Conservation (phyloP, 2,797 vertebrate species). For the Lophotriccus pileatus region DNA sequence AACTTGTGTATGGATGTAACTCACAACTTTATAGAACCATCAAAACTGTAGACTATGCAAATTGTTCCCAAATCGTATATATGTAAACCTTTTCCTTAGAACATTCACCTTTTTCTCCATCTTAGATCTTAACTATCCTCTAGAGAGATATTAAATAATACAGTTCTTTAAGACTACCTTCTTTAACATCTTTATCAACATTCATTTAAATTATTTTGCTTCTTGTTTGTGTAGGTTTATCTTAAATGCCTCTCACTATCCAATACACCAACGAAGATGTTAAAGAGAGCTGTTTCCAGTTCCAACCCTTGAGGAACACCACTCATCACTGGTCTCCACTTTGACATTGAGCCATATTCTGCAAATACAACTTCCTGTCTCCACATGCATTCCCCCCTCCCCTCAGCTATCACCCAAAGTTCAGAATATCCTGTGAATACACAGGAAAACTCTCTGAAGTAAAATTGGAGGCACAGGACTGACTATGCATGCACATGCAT, state of each 20-base stretch:
- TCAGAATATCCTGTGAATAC: background rate
- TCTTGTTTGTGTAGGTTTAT: background rate
- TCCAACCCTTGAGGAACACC: background rate
- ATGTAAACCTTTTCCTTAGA: background rate
- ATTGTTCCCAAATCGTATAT: background rate
- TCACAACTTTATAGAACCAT: background rate
- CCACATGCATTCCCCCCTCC: background rate
- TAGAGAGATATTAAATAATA: background rate
- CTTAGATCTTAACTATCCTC: background rate
- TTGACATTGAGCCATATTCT: background rate
- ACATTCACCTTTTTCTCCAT: background rate
- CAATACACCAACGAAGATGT: background rate
- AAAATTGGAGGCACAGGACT: background rate
- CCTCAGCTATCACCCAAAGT: accelerated
- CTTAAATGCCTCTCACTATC: background rate
- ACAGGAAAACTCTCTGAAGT: background rate
- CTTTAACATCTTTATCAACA: background rate
- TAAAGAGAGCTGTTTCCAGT: background rate
- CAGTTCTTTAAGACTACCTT: background rate
- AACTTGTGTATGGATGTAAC: background rate
- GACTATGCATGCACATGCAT: background rate
- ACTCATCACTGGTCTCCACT: background rate
- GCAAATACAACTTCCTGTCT: background rate
- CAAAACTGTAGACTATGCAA: background rate
- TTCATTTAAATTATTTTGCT: background rate